Base-by-base conservation (phyloP, 1,140 invertebrate species). In the Heterodera carotae region DNA sequence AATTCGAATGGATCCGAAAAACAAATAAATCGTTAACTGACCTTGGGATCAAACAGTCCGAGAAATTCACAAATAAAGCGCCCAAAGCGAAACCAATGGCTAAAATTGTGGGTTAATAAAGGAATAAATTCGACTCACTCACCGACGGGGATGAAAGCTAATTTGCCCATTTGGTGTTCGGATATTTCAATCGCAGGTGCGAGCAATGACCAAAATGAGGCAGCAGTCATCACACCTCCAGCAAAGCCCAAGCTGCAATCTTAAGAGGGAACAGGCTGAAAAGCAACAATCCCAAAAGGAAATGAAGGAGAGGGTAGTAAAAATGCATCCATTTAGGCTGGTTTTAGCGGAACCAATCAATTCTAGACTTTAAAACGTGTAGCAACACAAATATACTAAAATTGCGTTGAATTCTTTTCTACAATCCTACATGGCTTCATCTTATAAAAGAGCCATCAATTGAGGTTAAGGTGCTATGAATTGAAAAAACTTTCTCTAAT, bases 131-230 rank as follows among this genome's bases (percentile, higher is more conserved):
- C 48, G 48, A 56, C 48, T n/a, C n/a, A 43, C 39, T 56, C 48
- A 34, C 92, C 92, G 1, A 97, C 94, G 22, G 96, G 96, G 78
- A 95, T 76, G 89, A 96, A 97, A n/a, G 95, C 93, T 89, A 91
- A 95, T 89, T 88, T 87, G 81, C 92, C 92, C 43, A 94, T 94
- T 68, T 91, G 89, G 15, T 33, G 66, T 86, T 92, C 91, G 67
- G 95, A 94, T 48, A 85, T 93, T 90, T 97, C 93, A 83, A 98
- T 95, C 22, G 95, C 95, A 77, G 96, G 96, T 76, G 92, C 92
- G 33, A 99, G 89, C 2, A 99, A 89, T 4, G 95, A 98, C 96
- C 96, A 99, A 88, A 95, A 98, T 2, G 95, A 97, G 1, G 96
- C 96, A 29, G 96, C 95, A 22, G 93, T 92, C 97, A 99, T 99